Evolutionary conservation across 2,888 invertebrate genomes (phyloP).

Genomic region (Platycheirus rosarum): DNA sequence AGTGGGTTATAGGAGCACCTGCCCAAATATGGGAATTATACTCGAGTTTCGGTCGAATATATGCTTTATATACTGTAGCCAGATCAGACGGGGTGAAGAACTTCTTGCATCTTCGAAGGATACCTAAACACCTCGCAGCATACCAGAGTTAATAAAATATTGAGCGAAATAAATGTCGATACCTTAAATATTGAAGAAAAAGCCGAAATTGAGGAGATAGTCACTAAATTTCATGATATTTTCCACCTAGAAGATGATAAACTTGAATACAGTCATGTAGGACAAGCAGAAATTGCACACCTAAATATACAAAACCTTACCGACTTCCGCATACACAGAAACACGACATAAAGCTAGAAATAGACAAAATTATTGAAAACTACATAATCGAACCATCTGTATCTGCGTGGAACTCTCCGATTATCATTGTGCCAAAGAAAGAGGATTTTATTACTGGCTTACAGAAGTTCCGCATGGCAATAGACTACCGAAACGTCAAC

Average conservation of each 20-base stretch:
- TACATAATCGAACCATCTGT: background rate
- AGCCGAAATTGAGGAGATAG: background rate
- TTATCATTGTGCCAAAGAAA: conserved; percentile 1
- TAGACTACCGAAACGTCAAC: conserved; percentile 6
- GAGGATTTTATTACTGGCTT: background rate
- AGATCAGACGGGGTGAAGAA: too few relatives aligned
- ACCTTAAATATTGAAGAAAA: background rate
- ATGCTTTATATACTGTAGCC: too few relatives aligned
- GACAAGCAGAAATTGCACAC: background rate
- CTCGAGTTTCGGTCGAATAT: too few relatives aligned
- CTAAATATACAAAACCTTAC: conserved; percentile 3
- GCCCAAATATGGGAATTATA: too few relatives aligned
- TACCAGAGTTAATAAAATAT: background rate
- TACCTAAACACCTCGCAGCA: too few relatives aligned
- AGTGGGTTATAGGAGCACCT: too few relatives aligned
- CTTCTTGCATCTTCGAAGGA: too few relatives aligned
- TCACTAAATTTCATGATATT: conserved; percentile 3
- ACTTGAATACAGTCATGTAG: background rate
- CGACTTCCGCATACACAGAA: conserved; percentile 6
- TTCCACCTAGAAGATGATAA: background rate
- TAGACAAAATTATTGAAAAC: background rate
- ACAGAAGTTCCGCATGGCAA: conserved; percentile 1
- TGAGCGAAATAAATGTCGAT: background rate
- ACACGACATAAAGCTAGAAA: background rate
- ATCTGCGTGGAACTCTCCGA: conserved; percentile 3